Base-by-base conservation (phyloP, 2,888 invertebrate genomes). In the Brachylomia viminalis region DNA sequence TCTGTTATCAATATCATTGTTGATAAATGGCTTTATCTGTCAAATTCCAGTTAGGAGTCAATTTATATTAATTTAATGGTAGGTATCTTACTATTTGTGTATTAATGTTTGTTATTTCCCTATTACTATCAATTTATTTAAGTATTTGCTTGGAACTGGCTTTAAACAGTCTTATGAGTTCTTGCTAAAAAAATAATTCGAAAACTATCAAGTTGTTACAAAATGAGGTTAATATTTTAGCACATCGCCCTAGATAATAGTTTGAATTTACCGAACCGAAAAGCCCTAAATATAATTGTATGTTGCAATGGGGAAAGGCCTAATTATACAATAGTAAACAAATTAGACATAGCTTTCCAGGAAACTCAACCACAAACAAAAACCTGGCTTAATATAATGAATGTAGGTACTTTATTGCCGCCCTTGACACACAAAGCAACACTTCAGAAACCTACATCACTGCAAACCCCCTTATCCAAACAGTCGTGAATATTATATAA, bases 1-100 rank as follows among this genome's bases (percentile, higher is more conserved):
- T 5, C 4, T 33, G 2, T 62, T 71, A 81, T 80, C 74, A 52
- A 58, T 71, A 81, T 80, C 74, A 52, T n/a, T 8, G 0, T 17
- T n/a, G 66, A 85, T 75, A 75, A 75, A 42, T 20, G 7, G 27
- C 11, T 45, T 67, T 81, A 81, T 82, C 82, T 58, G 42, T 62
- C 6, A 49, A 47, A 68, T 85, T 82, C 69, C 33, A 54, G 20
- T 33, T 67, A 66, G 20, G 15, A 54, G 45, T 56, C 4, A 54
- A 61, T 65, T 79, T 20, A n/a, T 74, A 42, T n/a, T 33, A 15
- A 33, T 74, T 20, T 10, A 33, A n/a, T 58, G n/a, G n/a, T n/a
- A n/a, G n/a, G 0, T 42, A 64, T 42, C 7, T 33, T 13, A 30
- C 20, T 20, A 38, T 38, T 27, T 33, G 10, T 1, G 5, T 45